phyloP scores from a whole-genome alignment of 2,888 invertebrate species.

The Phlogophora meticulosa region DNA sequence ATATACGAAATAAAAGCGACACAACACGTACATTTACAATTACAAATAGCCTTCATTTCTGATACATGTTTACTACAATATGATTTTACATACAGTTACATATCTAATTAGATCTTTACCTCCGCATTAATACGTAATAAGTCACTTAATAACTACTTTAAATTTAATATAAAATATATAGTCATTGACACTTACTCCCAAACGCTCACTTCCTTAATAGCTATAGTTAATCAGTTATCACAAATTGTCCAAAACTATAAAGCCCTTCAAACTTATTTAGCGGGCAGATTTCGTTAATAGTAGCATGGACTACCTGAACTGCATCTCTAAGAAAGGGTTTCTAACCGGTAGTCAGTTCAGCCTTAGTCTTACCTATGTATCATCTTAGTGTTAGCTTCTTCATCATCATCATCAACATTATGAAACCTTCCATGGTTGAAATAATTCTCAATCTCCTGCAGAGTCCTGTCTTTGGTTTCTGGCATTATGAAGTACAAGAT shows the following conservation, averaged over 20 bases:
- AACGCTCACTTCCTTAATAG: slow-evolving; percentile 11
- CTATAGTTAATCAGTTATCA: background rate
- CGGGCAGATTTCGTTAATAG: background rate
- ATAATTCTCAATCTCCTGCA: slow-evolving; percentile 72
- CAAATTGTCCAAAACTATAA: slow-evolving; percentile 3
- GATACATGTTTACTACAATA: too few species aligned
- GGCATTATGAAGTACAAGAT: slow-evolving; percentile 68
- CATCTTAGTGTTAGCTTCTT: slow-evolving; percentile 63
- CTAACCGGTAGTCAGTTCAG: background rate
- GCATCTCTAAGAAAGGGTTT: background rate
- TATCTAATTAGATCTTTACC: too few species aligned
- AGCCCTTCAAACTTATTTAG: background rate
- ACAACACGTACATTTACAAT: too few species aligned
- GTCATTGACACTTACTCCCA: too few species aligned
- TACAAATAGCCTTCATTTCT: too few species aligned
- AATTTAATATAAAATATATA: too few species aligned
- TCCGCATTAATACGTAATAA: too few species aligned
- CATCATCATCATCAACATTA: slow-evolving; percentile 58
- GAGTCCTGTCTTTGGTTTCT: slow-evolving; percentile 71
- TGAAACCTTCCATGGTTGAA: slow-evolving; percentile 71
- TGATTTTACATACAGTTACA: too few species aligned
- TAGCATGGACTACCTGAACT: too few species aligned
- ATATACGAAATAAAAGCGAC: too few species aligned
- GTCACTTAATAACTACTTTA: too few species aligned
- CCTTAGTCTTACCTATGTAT: slow-evolving; percentile 29